Conservation (phyloP, 1,140 invertebrate genomes). For the Limonius californicus region DNA sequence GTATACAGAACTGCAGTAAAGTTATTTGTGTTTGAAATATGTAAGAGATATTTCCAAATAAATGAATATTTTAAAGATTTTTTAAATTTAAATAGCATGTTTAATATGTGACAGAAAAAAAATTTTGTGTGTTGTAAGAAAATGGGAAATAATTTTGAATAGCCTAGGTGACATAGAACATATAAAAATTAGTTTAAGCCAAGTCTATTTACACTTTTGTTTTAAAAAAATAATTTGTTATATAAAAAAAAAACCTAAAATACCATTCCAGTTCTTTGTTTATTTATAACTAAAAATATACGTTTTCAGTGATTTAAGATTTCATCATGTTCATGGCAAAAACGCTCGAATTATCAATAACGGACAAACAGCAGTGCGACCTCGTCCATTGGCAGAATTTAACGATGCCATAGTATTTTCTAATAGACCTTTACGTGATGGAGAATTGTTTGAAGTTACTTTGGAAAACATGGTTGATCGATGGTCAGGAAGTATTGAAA, state of each 20-base stretch:
- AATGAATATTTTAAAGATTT: too few relatives aligned
- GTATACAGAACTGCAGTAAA: too few relatives aligned
- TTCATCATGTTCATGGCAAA: constrained; percentile 84
- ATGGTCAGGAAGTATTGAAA: constrained; percentile 88
- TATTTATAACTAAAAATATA: not conserved
- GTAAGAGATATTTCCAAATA: too few relatives aligned
- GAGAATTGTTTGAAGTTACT: constrained; percentile 88
- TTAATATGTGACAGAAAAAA: too few relatives aligned
- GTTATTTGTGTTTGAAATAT: too few relatives aligned
- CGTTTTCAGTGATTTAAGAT: constrained; percentile 71
- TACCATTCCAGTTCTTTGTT: too few relatives aligned
- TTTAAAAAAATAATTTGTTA: too few relatives aligned
- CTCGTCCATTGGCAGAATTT: constrained; percentile 85
- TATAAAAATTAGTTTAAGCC: not conserved
- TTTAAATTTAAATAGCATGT: too few relatives aligned
- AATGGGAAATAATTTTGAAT: not conserved
- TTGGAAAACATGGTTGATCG: constrained; percentile 90
- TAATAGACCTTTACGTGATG: constrained; percentile 79
- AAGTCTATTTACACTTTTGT: too few relatives aligned
- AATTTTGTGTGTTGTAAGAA: too few relatives aligned
- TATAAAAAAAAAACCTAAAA: not conserved
- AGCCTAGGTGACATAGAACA: not conserved
- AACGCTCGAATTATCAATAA: constrained; percentile 86
- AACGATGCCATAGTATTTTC: constrained; percentile 93
- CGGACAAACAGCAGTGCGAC: constrained; percentile 78